Base-by-base conservation (phyloP, 2,797 vertebrate species). In the Hippoglossus hippoglossus region DNA sequence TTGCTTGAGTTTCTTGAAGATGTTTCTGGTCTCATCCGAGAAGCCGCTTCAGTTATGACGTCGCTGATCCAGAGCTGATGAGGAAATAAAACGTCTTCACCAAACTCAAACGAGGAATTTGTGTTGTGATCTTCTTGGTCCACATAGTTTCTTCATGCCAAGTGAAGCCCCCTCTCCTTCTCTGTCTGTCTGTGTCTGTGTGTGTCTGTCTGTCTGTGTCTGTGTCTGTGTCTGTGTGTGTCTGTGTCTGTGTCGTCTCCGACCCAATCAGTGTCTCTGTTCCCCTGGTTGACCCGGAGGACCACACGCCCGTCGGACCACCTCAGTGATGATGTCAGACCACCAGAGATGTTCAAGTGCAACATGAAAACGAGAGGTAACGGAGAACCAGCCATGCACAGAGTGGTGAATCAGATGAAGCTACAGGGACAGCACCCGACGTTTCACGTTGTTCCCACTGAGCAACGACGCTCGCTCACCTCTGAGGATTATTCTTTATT, bases 251-350 rank as follows among this genome's bases (percentile, higher is more conserved):
- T 53, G 59, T 63, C 66, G 67, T 77, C 81, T 73, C 18, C 78
- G 67, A 85, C 68, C 76, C 36, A 34, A 50, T 51, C 73, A 47
- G 12, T 56, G 71, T 77, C 64, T 75, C 62, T 11, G 31, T 46
- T 73, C 75, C 56, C 82, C 64, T 6, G 13, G 49, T 52, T 61
- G 75, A 84, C 79, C 85, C 22, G 31, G 49, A 46, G 77, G 84
- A 85, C 83, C 89, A 84, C 89, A 87, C 74, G 18, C 53, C 18
- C 73, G 69, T 73, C 41, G 65, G 82, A 87, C 87, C 86, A 79
- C 79, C 81, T 0, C 67, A 15, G 70, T 58, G 72, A 69, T 77
- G 56, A 71, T 61, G 47, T 77, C 76, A 74, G 85, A 89, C 87
- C 89, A 89, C 88, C 90, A 44, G 63, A 64, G 86, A 79, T 47